Base-by-base conservation (phyloP, 2,888 invertebrate species). In the Drosophila buzzatii region DNA sequence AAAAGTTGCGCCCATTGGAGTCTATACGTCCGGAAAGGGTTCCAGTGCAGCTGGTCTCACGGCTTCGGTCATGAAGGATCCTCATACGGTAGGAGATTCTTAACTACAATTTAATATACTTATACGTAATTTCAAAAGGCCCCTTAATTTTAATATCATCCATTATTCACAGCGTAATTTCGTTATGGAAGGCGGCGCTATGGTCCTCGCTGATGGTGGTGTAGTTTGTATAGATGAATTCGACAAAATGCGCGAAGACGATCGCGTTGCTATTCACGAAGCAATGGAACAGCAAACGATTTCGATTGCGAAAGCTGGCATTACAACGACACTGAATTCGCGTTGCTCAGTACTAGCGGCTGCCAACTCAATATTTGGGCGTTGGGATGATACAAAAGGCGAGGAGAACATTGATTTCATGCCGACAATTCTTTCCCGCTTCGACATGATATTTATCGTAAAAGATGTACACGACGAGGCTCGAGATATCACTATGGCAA, bases 231-330 rank as follows among this genome's bases (percentile, higher is more conserved):
- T 99, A 91, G 99, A 99, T 93, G 99, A 99, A 94, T 99, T 99
- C 93, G 99, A 99, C 93, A 99, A 99, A 94, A 99, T 99, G 99
- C 95, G 98, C 62, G 99, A 99, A 93, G 99, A 99, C 92, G 99
- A 99, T 93, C 95, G 99, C 79, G 99, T 99, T 10, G 99, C 99
- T 47, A 99, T 99, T 91, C 99, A 99, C 93, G 99, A 99, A 94
- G 99, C 99, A 31, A 99, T 99, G 99, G 99, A 99, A 92, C 99
- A 99, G 91, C 99, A 99, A 93, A 99, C 99, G 4, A 99, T 99
- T 90, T 99, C 99, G 1, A 99, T 99, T 82, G 99, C 99, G 2
- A 99, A 99, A 94, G 99, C 99, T 70, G 99, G 99, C 16, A 99
- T 99, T 77, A 99, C 99, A 0, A 99, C 99, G 0, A 99, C 99